Evolutionary conservation across 2,888 invertebrate species (phyloP).

Genomic region (Arrhopalites spinosus): DNA sequence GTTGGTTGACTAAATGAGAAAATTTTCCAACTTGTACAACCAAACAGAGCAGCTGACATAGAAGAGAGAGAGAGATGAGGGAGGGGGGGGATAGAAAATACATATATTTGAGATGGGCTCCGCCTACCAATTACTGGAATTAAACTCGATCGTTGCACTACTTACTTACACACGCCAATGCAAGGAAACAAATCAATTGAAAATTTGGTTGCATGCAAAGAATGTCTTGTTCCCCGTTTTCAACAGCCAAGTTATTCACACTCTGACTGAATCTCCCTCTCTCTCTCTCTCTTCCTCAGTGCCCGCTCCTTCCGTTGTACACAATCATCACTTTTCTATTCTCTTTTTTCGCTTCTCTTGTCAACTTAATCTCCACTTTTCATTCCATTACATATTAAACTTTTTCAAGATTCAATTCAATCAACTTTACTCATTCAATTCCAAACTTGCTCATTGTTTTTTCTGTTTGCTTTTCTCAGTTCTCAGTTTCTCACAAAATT

Average conservation of each 20-base stretch:
- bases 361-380: no score
- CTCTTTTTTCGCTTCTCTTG: no score
- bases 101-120: background rate
- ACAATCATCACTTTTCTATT: no score
- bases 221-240: constrained; percentile 10
- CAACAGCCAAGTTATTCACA: constrained; percentile 28
- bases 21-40: background rate
- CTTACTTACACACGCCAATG: background rate
- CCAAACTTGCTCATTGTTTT: no score
- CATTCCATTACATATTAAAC: no score
- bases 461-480: no score
- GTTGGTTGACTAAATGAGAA: constrained; percentile 2
- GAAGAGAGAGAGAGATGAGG: background rate
- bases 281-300: background rate
- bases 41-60: background rate
- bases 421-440: no score
- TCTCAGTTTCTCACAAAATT: no score
- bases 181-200: constrained; percentile 31
- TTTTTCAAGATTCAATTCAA: no score
- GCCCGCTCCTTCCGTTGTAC: no score
- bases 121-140: constrained; percentile 38
- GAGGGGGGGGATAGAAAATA: background rate
- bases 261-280: background rate
- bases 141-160: constrained; percentile 20
- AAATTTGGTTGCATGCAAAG: constrained; percentile 35